Evolutionary conservation across 2,797 vertebrate genomes (phyloP), one percentile per base, ranked within the genome.

Genomic region (Lateolabrax maculatus): DNA sequence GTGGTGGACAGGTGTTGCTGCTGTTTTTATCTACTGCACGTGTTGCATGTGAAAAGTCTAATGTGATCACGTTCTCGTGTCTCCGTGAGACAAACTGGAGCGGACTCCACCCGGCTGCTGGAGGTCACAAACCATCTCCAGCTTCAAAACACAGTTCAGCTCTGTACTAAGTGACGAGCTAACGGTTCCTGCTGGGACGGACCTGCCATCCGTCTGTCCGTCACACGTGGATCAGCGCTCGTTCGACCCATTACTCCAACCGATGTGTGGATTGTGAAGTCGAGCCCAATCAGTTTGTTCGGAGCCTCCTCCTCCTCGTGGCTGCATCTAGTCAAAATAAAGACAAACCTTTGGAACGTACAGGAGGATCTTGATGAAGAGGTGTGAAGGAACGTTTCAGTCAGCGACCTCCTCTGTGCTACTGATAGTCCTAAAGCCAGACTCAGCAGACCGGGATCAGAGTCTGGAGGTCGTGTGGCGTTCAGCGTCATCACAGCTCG

Each of bases 241-340:
- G 89, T 90, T 89, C 56, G 75, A 49, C 71, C 70, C 78, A 87
- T 91, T 89, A 89, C 83, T 37, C 4, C 16, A 75, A 68, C 88
- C 68, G 63, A 85, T 86, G 91, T 85, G 86, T 19, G 77, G 84
- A 87, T 52, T 67, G 86, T 87, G 83, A 79, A 87, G 83, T 86
- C 83, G 83, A 76, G 75, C 77, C 85, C 71, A 86, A 83, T 89
- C 85, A 86, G 71, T 19, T 77, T 75, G 82, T 86, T 83, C 83
- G 62, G 70, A 88, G 53, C 74, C 52, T 6, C 25, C 23, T 43
- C 25, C 3, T 60, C 39, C 9, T 29, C 36, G n/a, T n/a, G n/a
- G n/a, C n/a, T n/a, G n/a, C n/a, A n/a, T n/a, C 18, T 11, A 11
- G 11, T 56, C 18, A 31, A 19, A 55, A 55, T 51, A 51, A 55